A percentile compares a stretch with the other conserved stretches of the same genome.
Evolutionary conservation across 2,113 vertebrate genomes (phyloP).

Genomic region (Tilapia sparmanii): DNA sequence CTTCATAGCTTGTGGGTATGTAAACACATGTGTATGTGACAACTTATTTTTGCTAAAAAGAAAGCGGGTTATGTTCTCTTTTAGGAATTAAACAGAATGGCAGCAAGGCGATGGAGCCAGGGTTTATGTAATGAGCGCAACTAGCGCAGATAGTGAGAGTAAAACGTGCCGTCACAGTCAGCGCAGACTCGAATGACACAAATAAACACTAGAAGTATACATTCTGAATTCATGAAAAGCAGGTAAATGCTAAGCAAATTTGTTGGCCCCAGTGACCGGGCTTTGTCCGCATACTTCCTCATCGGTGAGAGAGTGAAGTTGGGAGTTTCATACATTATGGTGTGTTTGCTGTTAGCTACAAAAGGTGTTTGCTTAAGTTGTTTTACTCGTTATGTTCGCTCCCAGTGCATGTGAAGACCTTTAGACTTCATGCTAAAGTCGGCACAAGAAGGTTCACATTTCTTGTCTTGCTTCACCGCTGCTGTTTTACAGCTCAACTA

Average conservation of each 20-base stretch:
- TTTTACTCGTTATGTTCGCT: not conserved
- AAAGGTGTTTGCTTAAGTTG: not conserved
- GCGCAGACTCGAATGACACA: not conserved
- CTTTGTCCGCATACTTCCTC: not conserved
- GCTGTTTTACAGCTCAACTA: not conserved
- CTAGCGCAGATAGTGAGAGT: not conserved
- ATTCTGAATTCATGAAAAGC: not conserved
- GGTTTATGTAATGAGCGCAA: not conserved
- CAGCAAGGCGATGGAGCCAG: not conserved
- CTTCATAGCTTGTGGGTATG: not conserved
- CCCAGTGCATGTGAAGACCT: not conserved
- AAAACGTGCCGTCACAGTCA: not conserved
- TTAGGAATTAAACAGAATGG: not conserved
- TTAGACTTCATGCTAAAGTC: not conserved
- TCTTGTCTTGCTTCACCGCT: not conserved
- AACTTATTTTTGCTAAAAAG: not conserved
- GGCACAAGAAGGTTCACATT: not conserved
- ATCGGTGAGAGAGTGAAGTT: slow-evolving; percentile 9
- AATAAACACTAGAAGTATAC: not conserved
- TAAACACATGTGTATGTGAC: not conserved
- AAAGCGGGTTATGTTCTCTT: not conserved
- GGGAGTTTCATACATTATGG: not conserved
- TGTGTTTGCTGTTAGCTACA: not conserved
- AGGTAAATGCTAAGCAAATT: not conserved
- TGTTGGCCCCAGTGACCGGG: not conserved